Percentiles rank a stretch among this genome's conserved stretches.
These are phyloP conservation scores for Drosophila suboccidentalis DNA, from an alignment of 2,888 invertebrate genomes.

Conservation along the genomic window DNA sequence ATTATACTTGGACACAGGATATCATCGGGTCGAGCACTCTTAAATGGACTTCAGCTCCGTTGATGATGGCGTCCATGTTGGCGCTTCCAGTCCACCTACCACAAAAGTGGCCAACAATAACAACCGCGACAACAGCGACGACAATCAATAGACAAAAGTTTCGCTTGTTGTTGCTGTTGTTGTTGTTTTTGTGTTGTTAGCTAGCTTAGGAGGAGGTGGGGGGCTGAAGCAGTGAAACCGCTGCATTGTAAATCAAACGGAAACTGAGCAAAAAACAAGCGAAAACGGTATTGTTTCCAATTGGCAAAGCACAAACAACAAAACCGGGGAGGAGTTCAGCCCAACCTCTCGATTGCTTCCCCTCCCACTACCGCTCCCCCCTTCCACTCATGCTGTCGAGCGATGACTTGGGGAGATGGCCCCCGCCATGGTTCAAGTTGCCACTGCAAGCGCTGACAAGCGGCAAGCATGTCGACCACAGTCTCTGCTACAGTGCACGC, in stretches of 20 bases:
- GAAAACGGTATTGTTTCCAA: conserved; percentile 80
- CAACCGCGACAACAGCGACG: conserved; percentile 49
- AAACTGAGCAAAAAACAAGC: conserved; percentile 63
- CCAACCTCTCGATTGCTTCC: conserved; percentile 8
- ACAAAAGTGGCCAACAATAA: conserved; percentile 64
- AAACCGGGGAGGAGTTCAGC: conserved; percentile 68
- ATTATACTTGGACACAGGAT: background rate
- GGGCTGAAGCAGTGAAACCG: background rate
- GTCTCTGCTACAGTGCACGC: conserved; percentile 47
- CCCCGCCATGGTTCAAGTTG: conserved; percentile 74
- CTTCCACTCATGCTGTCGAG: conserved; percentile 1
- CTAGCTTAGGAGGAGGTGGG: background rate
- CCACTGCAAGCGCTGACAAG: conserved; percentile 75
- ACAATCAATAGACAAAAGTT: conserved; percentile 80
- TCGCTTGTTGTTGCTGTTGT: conserved; percentile 56
- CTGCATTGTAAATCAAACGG: conserved; percentile 80
- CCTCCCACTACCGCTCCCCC: background rate
- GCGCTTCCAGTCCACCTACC: conserved; percentile 78
- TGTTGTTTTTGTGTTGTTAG: conserved; percentile 40
- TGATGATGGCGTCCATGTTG: conserved; percentile 82
- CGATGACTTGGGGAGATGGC: conserved; percentile 76
- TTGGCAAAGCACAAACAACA: conserved; percentile 58
- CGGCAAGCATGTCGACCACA: conserved; percentile 55
- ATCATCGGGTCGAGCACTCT: background rate
- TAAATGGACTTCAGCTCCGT: conserved; percentile 18